Base-by-base conservation (phyloP, 2,888 invertebrate genomes). In the Amblyjoppa proteus region DNA sequence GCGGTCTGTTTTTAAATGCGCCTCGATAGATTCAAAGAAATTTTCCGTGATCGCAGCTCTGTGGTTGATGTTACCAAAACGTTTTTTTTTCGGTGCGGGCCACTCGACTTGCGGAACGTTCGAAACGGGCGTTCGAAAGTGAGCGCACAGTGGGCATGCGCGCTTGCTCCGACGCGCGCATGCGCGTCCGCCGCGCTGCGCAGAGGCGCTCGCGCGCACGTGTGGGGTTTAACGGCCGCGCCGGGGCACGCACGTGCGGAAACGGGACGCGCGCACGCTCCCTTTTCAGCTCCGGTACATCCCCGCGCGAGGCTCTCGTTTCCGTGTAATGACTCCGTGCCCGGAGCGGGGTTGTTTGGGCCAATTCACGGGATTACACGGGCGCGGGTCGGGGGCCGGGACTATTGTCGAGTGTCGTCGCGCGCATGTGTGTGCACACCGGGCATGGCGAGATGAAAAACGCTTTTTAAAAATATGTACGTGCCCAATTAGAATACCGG, bases 21-120 rank as follows among this genome's bases (percentile, higher is more conserved):
- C 20, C 20, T 20, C 20, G 20, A 20, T 20, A 20, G 20, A 20
- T 20, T 20, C 20, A 20, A 20, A 20, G 20, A 20, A 20, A 20
- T 20, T 20, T 20, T 20, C 20, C 20, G 20, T 20, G 20, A 20
- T 20, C 20, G 20, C 0, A 20, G 20, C 20, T 20, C 20, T 20
- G 20, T 20, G 20, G 20, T 20, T 20, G 20, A 20, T 20, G 20
- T 20, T 20, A 20, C 20, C 20, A 20, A 20, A 20, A 20, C 20
- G 20, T 20, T 20, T 20, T 20, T 20, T 20, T 20, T 20, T 20
- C 20, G 20, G 20, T 89, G 91, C 89, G 82, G 86, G 87, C 88
- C 90, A 89, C 91, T 91, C 91, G 91, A 90, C 90, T 91, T 90
- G 89, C 91, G 89, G 88, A 88, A 56, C 87, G 89, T 85, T 87